These are phyloP conservation scores for Maylandia zebra DNA, from an alignment of 2,113 vertebrate species.

Conservation along the genomic window DNA sequence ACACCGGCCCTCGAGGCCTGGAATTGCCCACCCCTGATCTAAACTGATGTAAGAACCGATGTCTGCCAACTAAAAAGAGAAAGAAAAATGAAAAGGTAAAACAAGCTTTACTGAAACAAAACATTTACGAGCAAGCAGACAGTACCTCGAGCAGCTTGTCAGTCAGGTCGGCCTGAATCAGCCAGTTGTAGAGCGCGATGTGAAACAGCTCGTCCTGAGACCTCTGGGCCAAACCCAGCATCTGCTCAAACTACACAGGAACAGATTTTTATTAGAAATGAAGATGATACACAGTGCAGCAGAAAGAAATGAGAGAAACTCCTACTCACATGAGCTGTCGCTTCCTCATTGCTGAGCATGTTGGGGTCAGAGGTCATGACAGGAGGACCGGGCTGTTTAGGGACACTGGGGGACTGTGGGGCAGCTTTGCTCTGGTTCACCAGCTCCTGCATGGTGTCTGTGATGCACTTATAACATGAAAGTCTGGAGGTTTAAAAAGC, in stretches of 20 bases:
- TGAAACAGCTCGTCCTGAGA: conserved; percentile 96
- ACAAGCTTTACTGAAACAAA: not conserved
- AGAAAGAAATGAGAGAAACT: not conserved
- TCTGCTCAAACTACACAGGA: conserved; percentile 86
- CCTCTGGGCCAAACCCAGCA: conserved; percentile 86
- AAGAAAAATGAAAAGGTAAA: not conserved
- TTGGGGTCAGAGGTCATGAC: conserved; percentile 95
- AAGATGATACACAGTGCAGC: not conserved
- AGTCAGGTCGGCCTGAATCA: conserved; percentile 88
- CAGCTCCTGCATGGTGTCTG: conserved; percentile 95
- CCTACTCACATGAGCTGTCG: conserved; percentile 87
- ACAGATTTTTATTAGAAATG: not conserved
- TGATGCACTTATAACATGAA: conserved; percentile 93
- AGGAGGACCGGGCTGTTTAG: conserved; percentile 93
- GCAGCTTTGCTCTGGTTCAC: conserved; percentile 97
- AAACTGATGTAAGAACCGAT: not conserved
- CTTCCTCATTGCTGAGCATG: conserved; percentile 98
- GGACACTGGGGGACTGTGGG: conserved; percentile 96
- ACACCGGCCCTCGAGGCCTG: not conserved
- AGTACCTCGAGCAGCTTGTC: conserved; percentile 93
- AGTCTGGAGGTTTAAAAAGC: conserved; percentile 64
- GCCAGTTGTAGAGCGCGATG: conserved; percentile 96
- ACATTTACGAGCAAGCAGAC: not conserved
- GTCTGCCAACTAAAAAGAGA: not conserved
- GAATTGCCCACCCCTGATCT: not conserved